These are phyloP conservation scores for Apamea epomidion DNA, from an alignment of 2,888 invertebrate genomes.

Conservation along the genomic window DNA sequence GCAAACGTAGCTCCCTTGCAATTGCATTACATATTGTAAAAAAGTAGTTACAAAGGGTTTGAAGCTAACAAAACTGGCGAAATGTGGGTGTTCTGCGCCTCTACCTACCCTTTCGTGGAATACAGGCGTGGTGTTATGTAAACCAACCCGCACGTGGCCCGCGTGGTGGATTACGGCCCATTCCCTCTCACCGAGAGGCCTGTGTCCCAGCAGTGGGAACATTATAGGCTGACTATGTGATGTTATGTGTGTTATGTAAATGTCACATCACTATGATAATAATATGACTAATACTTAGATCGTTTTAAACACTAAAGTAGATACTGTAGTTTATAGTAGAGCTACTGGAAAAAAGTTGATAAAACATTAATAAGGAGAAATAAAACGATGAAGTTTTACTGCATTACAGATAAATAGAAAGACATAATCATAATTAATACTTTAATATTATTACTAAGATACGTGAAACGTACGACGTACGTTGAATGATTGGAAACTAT, in stretches of 20 bases:
- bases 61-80: not conserved
- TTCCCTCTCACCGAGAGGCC: too few relatives aligned
- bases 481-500: not conserved
- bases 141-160: not conserved
- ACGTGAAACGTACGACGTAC: not conserved
- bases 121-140: not conserved
- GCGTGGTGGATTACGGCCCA: too few relatives aligned
- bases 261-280: too few relatives aligned
- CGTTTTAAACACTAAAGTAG: not conserved
- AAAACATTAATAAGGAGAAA: not conserved
- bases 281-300: not conserved
- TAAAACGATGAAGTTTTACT: not conserved
- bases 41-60: too few relatives aligned
- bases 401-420: conserved; percentile 4
- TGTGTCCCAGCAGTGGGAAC: too few relatives aligned
- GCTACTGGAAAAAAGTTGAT: not conserved
- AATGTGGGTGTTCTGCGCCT: not conserved
- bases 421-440: not conserved
- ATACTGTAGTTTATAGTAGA: not conserved
- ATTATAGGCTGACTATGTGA: too few relatives aligned
- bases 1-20: too few relatives aligned
- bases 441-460: not conserved
- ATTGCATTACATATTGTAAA: too few relatives aligned
- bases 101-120: not conserved
- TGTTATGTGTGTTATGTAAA: not conserved